phyloP scores from a whole-genome alignment of 2,797 vertebrate species.

The Nannoperca obscura region DNA sequence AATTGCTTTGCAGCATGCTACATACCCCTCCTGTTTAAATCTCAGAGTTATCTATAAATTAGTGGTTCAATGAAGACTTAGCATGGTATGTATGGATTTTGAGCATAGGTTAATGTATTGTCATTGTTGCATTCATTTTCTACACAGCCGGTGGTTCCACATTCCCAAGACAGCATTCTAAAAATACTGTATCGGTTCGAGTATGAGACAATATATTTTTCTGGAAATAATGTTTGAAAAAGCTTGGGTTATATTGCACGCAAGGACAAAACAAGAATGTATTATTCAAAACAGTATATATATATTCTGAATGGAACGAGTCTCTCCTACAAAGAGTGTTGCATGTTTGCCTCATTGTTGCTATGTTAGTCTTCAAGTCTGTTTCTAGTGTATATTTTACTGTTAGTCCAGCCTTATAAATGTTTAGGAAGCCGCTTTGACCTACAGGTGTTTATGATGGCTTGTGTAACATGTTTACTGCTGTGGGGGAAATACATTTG shows the following conservation, averaged over 20 bases:
- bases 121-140: neutral
- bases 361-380: neutral
- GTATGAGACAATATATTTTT: no score
- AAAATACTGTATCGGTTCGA: neutral
- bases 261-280: neutral
- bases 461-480: neutral
- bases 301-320: neutral
- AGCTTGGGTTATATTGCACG: neutral
- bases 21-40: neutral
- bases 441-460: neutral
- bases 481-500: neutral
- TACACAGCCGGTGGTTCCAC: neutral
- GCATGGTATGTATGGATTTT: neutral
- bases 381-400: neutral
- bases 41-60: no score
- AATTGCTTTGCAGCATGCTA: neutral
- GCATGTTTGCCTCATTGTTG: neutral
- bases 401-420: neutral
- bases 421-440: neutral
- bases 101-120: neutral
- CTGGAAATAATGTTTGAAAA: no score
- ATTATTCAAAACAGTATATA: neutral
- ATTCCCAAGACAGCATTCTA: neutral
- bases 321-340: neutral
- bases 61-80: no score